Base-by-base conservation (phyloP, 1,140 invertebrate genomes). In the Zophobas morio region DNA sequence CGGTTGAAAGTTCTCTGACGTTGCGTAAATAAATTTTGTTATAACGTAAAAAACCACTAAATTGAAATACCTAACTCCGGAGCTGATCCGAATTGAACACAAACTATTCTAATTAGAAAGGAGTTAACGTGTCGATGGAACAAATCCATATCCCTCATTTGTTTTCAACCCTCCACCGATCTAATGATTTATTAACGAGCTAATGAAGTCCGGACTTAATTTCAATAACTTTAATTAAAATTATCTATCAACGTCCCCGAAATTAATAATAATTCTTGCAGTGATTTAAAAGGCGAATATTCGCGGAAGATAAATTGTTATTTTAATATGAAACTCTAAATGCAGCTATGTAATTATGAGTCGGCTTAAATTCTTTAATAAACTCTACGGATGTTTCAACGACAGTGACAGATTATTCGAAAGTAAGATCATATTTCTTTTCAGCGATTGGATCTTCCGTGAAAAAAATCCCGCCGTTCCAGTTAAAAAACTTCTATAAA, bases 161-260 rank as follows among this genome's bases (percentile, higher is more conserved):
- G n/a, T 51, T 51, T 20, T 51, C 49, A 51, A 72, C 70, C 76
- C 76, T 63, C 40, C 60, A 63, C 8, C 75, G 56, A 66, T 78
- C 47, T 57, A 66, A 70, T 81, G 77, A 81, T 81, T 81, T 80
- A 81, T 81, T 76, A 78, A 74, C 77, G 56, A 72, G 39, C 74
- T 81, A 81, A 81, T 81, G 76, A 81, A 81, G 78, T 78, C 74
- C 73, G 78, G 76, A 79, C 78, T 79, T 80, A 78, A 81, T 81
- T 81, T 79, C 80, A 78, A 80, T 81, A 78, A 81, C 78, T 79
- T 81, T 81, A 81, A 81, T 81, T 81, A 81, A 81, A 81, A 78
- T 79, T 77, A 81, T 81, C 79, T 76, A 81, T 81, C 80, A 81
- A 73, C 63, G 57, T 73, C 54, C 60, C 39, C n/a, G 42, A 73